A percentile compares a stretch with the other conserved stretches of the same genome.
These are phyloP conservation scores for Teleopsis dalmanni DNA, from an alignment of 1,140 invertebrate genomes.

Conservation along the genomic window DNA sequence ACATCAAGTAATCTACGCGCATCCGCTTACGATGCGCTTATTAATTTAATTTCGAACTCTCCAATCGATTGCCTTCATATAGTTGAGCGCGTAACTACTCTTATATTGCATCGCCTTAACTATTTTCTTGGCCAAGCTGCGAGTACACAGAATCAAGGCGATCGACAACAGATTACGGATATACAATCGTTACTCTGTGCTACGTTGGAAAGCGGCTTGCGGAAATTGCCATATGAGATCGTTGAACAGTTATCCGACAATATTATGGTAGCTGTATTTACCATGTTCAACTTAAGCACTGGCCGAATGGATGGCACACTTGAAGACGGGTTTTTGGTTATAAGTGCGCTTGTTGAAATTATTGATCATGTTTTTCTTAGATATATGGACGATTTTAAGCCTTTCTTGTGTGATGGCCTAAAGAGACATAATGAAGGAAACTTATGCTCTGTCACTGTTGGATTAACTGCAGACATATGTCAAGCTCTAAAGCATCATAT, in stretches of 20 bases:
- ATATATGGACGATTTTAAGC: constrained; percentile 96
- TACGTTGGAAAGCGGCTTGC: constrained; percentile 79
- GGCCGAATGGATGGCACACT: constrained; percentile 93
- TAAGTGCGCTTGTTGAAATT: constrained; percentile 93
- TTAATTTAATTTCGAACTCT: constrained; percentile 99
- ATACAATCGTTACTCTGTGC: constrained; percentile 94
- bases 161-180: constrained; percentile 93
- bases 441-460: constrained; percentile 88
- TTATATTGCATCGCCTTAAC: constrained; percentile 89
- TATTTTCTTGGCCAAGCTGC: constrained; percentile 88
- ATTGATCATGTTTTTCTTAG: constrained; percentile 86
- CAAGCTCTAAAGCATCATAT: constrained; percentile 73
- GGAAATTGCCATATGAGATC: constrained; percentile 86
- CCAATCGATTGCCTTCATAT: constrained; percentile 94
- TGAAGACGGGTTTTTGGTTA: constrained; percentile 96
- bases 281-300: constrained; percentile 85
- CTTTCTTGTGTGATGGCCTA: constrained; percentile 79
- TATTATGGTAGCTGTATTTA: constrained; percentile 91
- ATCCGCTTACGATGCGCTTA: constrained; percentile 96
- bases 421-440: constrained; percentile 93
- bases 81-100: constrained; percentile 93
- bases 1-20: constrained; percentile 86
- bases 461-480: constrained; percentile 90
- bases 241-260: constrained; percentile 92
- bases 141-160: constrained; percentile 75